Evolutionary conservation across 2,113 vertebrate species (phyloP).

Genomic region (Salvelinus alpinus): DNA sequence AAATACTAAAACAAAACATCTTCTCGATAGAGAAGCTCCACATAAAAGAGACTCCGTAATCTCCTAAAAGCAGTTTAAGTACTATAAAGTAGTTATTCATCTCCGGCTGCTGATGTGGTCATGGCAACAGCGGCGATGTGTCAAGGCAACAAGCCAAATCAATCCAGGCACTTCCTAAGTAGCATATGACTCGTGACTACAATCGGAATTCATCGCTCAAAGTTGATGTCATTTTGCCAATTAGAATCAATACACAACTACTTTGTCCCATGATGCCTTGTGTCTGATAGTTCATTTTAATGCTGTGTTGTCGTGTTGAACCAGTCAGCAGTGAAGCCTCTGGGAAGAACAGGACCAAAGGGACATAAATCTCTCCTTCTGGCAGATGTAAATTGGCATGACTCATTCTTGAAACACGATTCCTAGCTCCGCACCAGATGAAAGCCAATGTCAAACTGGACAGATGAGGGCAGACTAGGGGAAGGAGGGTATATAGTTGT

Average conservation of each 20-base stretch:
- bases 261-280: not conserved
- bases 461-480: not conserved
- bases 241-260: not conserved
- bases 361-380: not conserved
- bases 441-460: not conserved
- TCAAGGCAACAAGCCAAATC: not conserved
- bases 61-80: not conserved
- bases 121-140: not conserved
- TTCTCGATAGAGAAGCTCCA: no score
- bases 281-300: not conserved
- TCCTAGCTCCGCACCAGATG: not conserved
- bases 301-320: not conserved
- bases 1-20: no score
- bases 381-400: not conserved
- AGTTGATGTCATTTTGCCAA: not conserved
- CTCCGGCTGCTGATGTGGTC: not conserved
- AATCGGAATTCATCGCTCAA: not conserved
- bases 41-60: not conserved
- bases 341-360: not conserved
- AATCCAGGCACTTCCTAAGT: not conserved
- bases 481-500: not conserved
- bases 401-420: not conserved
- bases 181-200: not conserved
- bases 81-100: not conserved
- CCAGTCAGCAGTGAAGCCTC: not conserved